These are phyloP conservation scores for Melieria omissa DNA, from an alignment of 2,888 invertebrate species.

Conservation along the genomic window DNA sequence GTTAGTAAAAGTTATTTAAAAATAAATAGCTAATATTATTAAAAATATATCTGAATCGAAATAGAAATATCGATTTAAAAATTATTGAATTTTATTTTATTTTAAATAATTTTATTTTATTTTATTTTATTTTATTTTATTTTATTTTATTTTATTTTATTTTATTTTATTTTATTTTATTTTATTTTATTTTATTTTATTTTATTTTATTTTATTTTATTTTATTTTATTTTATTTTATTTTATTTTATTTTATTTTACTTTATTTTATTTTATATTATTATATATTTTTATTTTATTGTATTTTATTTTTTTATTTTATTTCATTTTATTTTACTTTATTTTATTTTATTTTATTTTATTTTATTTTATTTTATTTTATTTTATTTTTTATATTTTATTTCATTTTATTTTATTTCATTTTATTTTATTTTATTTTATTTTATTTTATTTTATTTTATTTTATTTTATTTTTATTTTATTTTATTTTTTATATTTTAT, in stretches of 20 bases:
- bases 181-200: background rate
- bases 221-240: conserved; percentile 10
- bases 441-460: conserved; percentile 4
- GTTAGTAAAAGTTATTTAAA: too few relatives aligned
- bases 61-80: too few relatives aligned
- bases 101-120: background rate
- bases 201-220: conserved; percentile 8
- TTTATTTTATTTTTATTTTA: conserved; percentile 4
- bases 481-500: background rate
- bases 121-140: conserved; percentile 8
- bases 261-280: conserved; percentile 5
- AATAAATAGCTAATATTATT: too few relatives aligned
- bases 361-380: conserved; percentile 6
- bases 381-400: conserved; percentile 4
- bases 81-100: too few relatives aligned
- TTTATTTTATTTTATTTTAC: conserved; percentile 2
- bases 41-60: too few relatives aligned
- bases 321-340: conserved; percentile 3
- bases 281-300: background rate
- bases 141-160: conserved; percentile 8
- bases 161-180: conserved; percentile 3
- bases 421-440: background rate
- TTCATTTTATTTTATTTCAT: conserved; percentile 2
- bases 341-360: conserved; percentile 11
- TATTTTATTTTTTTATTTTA: conserved; percentile 1